A percentile compares a stretch with the other conserved stretches of the same genome.
phyloP scores from a whole-genome alignment of 2,888 invertebrate genomes.

The Heliconius erato region DNA sequence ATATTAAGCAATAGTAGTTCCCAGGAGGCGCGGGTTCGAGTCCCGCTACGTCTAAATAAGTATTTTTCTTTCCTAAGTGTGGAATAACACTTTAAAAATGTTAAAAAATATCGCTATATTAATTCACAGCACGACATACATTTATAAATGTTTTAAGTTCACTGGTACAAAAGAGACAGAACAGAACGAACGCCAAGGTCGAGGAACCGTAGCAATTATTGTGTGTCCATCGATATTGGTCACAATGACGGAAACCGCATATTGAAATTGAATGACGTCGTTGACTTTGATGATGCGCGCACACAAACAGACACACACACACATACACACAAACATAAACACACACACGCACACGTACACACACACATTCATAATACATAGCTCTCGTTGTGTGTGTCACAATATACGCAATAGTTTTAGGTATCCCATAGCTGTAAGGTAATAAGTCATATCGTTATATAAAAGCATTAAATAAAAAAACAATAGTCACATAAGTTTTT shows the following conservation, averaged over 20 bases:
- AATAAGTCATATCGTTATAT: conserved; percentile 43
- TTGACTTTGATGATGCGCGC: background rate
- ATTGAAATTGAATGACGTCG: conserved; percentile 50
- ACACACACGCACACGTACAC: background rate
- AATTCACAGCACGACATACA: conserved; percentile 49
- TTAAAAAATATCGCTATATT: conserved; percentile 31
- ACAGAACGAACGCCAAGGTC: conserved; percentile 55
- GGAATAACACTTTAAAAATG: no score
- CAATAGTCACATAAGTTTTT: conserved; percentile 25
- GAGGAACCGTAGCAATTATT: conserved; percentile 54
- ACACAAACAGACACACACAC: background rate
- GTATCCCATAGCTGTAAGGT: conserved; percentile 37
- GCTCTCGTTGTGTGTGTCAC: background rate
- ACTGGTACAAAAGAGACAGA: conserved; percentile 52
- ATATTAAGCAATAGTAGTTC: conserved; percentile 30
- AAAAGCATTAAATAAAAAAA: conserved; percentile 41
- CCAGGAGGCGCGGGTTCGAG: no score
- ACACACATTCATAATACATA: background rate
- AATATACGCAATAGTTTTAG: conserved; percentile 26
- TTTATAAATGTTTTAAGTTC: conserved; percentile 53
- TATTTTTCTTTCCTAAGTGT: no score
- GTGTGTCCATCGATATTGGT: conserved; percentile 53
- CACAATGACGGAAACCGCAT: conserved; percentile 55
- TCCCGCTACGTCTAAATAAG: no score
- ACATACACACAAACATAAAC: background rate